Base-by-base conservation (phyloP, 30 jellyfish, hydroid and myxozoan species). In the Turritopsis dohrnii region DNA sequence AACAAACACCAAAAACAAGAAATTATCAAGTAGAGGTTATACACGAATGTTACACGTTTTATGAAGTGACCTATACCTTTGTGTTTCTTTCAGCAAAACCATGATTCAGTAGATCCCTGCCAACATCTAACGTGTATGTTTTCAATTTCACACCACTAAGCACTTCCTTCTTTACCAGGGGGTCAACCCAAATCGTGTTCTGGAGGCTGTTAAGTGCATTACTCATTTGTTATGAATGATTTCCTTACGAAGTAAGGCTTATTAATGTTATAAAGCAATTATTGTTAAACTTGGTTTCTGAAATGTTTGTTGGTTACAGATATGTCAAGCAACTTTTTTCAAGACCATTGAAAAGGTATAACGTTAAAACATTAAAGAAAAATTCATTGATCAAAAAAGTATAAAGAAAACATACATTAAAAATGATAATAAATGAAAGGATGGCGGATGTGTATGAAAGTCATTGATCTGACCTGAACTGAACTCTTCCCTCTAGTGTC, bases 111-210 rank as follows among this genome's bases (percentile, higher is more conserved):
- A 91, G 77, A 5, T 84, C 87, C 21, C 90, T 72, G 21, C 94
- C 96, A 29, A 91, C 94, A 60, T 87, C 91, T 28, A 91, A 69
- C 1, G 84, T 65, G 18, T 84, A 53, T 0, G 87, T 81, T 28
- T 53, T 66, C 13, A 90, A 87, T 66, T 91, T 75, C 74, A 91
- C 76, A 28, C 89, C 94, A 54, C 84, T 88, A 27, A 72, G 77
- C 27, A 71, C 74, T 26, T 84, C 88, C 54, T 91, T 91, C 54
- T 77, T 85, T 17, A 87, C 93, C 52, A 91, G 83, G 13, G 97
- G 97, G 76, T 91, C 97, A 25, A 91, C 91, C 97, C 97, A 91
- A 1, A 91, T 85, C 16, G 96, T 91, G 74, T 91, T 91, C 77
- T 89, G 74, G 65, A 91, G 85, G 53, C 97, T 91, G 0, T 1